These are phyloP conservation scores for Pachymerium ferrugineum DNA, from an alignment of 2,888 invertebrate species.

Conservation along the genomic window DNA sequence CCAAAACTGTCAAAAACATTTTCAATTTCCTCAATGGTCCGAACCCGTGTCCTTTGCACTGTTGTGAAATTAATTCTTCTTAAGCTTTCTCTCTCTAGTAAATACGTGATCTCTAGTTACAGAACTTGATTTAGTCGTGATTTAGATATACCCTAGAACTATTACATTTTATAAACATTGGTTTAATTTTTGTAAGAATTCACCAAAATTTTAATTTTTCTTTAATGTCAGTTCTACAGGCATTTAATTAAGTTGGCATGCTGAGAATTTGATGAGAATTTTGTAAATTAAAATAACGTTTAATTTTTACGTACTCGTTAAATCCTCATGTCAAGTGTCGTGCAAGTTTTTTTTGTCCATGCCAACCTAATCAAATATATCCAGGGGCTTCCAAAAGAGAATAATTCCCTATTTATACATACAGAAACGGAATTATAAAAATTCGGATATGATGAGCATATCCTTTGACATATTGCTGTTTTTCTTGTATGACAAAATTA, in stretches of 20 bases:
- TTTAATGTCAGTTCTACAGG: not conserved
- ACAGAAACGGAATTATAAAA: not conserved
- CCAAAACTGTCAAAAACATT: not conserved
- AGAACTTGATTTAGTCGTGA: not conserved
- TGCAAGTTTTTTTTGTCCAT: not conserved
- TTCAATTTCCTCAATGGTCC: slow-evolving; percentile 1
- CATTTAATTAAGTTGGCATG: slow-evolving; percentile 18
- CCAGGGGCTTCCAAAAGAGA: slow-evolving; percentile 2
- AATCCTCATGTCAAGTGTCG: not conserved
- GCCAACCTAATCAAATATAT: slow-evolving; percentile 18
- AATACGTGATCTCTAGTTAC: not conserved
- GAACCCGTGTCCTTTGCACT: not conserved
- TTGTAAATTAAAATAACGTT: too few relatives aligned
- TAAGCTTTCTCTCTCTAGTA: not conserved
- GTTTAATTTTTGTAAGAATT: not conserved
- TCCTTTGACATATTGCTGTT: not conserved
- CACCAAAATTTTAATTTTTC: not conserved
- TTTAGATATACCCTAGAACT: not conserved
- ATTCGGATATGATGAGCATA: slow-evolving; percentile 2
- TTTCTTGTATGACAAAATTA: slow-evolving; percentile 15
- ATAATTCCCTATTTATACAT: slow-evolving; percentile 9
- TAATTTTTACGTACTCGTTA: too few relatives aligned
- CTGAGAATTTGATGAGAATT: not conserved
- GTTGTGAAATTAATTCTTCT: not conserved
- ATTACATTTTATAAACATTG: not conserved